Percentiles rank a stretch among this genome's conserved stretches.
These are phyloP conservation scores for Tyrannus savana DNA, from an alignment of 2,113 vertebrate genomes.

Conservation along the genomic window DNA sequence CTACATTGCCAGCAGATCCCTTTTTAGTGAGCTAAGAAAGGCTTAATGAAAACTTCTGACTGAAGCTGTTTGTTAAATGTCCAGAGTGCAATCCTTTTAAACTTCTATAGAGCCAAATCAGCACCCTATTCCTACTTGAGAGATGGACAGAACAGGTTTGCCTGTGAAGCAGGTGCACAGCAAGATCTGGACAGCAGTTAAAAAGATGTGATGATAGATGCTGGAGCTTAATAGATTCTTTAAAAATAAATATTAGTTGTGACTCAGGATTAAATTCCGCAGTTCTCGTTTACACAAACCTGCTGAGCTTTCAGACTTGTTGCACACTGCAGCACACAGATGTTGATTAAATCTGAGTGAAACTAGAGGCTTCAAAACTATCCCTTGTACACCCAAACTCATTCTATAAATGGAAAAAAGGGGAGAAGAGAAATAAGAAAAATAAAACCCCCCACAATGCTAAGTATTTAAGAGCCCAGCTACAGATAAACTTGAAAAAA, in stretches of 20 bases:
- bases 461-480: neutral
- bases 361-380: neutral
- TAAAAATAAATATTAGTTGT: neutral
- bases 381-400: neutral
- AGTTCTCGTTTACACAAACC: neutral
- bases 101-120: neutral
- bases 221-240: neutral
- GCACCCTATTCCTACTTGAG: neutral
- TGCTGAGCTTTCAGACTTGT: neutral
- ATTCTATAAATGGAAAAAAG: neutral
- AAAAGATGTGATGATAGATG: neutral
- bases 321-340: neutral
- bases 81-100: neutral
- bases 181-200: neutral
- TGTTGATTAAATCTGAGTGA: neutral
- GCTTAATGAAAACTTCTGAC: neutral
- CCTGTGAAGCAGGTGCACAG: neutral
- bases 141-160: neutral
- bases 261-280: neutral
- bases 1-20: neutral
- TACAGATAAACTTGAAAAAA: neutral
- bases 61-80: neutral
- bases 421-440: neutral
- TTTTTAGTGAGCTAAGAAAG: neutral
- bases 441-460: neutral